Base-by-base conservation (phyloP, 2,888 invertebrate genomes). In the Aricia artaxerxes region DNA sequence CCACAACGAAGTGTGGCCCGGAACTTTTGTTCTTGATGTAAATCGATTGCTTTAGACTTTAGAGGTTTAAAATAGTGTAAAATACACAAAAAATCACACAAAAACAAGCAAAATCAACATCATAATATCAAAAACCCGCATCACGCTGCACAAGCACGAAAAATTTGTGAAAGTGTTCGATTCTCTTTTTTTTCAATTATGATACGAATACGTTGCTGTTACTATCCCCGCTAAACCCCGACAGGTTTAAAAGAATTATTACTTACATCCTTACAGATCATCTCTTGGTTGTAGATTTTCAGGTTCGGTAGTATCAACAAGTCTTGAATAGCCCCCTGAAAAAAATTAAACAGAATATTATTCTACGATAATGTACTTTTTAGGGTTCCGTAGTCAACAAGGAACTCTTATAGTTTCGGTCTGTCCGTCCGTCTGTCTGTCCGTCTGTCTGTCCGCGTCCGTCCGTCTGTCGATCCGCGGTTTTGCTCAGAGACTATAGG, bases 291-390 rank as follows among this genome's bases (percentile, higher is more conserved):
- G 61, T 49, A 35, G 35, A 6, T 49, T 9, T 64, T 16, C 4
- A 79, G n/a, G 49, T 79, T 75, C 9, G 75, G 61, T 11, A 76
- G 44, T 13, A 79, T 35, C 61, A 61, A 24, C 49, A 79, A 5
- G 7, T 73, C 75, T 49, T 75, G 40, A 9, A 79, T 79, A 44
- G 61, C 31, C 0, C 79, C 79, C 79, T 76, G 76, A 76, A 76
- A 76, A 11, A 35, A 76, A 49, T 53, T 53, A n/a, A 75, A 11
- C 16, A 61, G 24, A 61, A 61, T 2, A 49, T 3, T 49, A 49
- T 49, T 49, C 9, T 49, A 24, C 24, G 24, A 24, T 24, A 24
- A 24, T 24, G 24, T 24, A 24, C 24, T 24, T 24, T 0, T 24
- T 24, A 24, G 24, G 24, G 24, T 24, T 24, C 24, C 24, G 24